Percentiles rank a stretch among this genome's conserved stretches.
These are phyloP conservation scores for Helarctos malayanus DNA, from an alignment of 2,797 vertebrate genomes.

Conservation along the genomic window DNA sequence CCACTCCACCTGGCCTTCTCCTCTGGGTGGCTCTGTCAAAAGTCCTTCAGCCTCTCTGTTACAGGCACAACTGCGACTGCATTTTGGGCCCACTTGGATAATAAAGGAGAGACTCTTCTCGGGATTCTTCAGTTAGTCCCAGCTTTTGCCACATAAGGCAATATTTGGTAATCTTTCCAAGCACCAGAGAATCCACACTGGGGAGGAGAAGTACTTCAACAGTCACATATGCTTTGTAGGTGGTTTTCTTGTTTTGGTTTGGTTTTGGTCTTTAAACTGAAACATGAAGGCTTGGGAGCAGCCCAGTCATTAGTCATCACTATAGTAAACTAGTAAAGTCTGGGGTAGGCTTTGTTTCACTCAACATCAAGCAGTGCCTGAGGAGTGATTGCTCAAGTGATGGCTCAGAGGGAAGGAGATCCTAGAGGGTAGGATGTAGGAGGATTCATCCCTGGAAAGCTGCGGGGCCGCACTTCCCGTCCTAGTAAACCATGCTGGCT, in stretches of 20 bases:
- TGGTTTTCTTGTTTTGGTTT: not conserved
- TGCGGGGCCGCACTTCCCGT: not conserved
- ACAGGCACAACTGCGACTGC: not conserved
- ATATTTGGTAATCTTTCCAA: not conserved
- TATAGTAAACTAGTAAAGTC: not conserved
- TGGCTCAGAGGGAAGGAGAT: not conserved
- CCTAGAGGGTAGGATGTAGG: not conserved
- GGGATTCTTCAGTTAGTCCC: not conserved
- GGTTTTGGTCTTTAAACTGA: not conserved
- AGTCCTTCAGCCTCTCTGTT: not conserved
- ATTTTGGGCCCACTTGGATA: not conserved
- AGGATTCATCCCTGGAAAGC: not conserved
- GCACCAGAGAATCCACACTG: not conserved
- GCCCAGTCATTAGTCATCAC: not conserved
- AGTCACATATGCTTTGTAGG: not conserved
- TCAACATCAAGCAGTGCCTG: not conserved
- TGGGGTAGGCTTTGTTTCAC: not conserved
- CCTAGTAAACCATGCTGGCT: not conserved
- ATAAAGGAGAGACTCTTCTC: not conserved
- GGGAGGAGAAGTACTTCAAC: not conserved
- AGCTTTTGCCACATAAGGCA: not conserved
- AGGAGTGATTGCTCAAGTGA: not conserved
- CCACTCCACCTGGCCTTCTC: not conserved
- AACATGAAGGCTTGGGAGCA: not conserved
- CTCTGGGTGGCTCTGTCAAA: not conserved